phyloP scores from a whole-genome alignment of 2,888 invertebrate genomes.

The Drosophila helvetica region DNA sequence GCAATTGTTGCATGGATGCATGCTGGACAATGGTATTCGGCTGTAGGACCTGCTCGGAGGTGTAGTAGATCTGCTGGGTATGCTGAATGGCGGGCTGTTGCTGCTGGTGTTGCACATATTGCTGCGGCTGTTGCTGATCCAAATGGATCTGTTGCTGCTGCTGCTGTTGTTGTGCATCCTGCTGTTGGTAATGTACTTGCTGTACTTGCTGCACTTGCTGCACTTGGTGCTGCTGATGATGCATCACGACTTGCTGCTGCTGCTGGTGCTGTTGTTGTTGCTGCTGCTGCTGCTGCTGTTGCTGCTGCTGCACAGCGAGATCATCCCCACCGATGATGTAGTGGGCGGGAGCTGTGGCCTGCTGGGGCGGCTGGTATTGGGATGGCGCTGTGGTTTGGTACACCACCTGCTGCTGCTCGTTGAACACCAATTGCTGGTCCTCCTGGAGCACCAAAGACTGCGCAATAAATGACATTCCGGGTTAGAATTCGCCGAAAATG shows the following conservation, averaged over 20 bases:
- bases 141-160: constrained; percentile 75
- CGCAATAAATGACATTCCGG: background rate
- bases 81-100: constrained; percentile 73
- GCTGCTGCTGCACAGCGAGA: constrained; percentile 71
- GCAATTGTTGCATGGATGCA: constrained; percentile 66
- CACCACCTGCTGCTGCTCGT: constrained; percentile 84
- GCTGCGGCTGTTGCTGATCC: constrained; percentile 66
- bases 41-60: constrained; percentile 79
- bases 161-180: constrained; percentile 63
- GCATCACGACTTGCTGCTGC: constrained; percentile 52
- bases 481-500: background rate
- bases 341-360: constrained; percentile 66
- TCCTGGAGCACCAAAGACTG: constrained; percentile 78
- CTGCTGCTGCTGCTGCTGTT: constrained; percentile 75
- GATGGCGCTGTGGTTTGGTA: constrained; percentile 80
- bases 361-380: constrained; percentile 77
- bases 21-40: constrained; percentile 78
- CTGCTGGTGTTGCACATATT: constrained; percentile 69
- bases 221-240: constrained; percentile 64
- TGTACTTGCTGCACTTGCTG: constrained; percentile 51
- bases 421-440: constrained; percentile 82
- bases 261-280: constrained; percentile 74
- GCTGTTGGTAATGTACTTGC: constrained; percentile 55
- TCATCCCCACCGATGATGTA: constrained; percentile 71
- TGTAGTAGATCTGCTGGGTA: constrained; percentile 78